Evolutionary conservation across 2,797 vertebrate species (phyloP), one percentile per base, ranked within the genome.

Genomic region (Cossypha polioptera): DNA sequence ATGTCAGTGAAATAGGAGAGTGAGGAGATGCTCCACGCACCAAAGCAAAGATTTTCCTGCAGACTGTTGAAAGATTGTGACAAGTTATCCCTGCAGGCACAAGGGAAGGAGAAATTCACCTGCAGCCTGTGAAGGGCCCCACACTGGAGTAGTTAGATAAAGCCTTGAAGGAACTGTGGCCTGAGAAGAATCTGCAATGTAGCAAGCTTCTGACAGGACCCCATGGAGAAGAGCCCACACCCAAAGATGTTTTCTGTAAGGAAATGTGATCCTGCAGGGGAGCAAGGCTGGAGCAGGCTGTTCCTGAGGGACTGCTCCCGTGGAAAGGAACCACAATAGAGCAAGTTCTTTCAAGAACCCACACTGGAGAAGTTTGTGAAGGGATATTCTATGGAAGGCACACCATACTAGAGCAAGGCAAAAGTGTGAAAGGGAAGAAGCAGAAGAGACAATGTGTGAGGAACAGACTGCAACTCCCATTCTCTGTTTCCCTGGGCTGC

Each of bases 1-100:
- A 45, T 4, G 19, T 43, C 19, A 68, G 16, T n/a, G 40, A 29
- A 58, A 15, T 3, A 58, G 14, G 7, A 71, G 24, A 21, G 1
- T 3, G 0, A n/a, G 8, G 11, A 50, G 4, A 1, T n/a, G 7
- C 5, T 67, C 4, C 38, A 31, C 28, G 9, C 3, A 0, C 24
- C 1, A 2, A 19, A 63, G 10, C 21, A 81, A 35, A 48, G 15
- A 38, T 58, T 88, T 18, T 5, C 10, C 22, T 77, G 25, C 13
- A 36, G 13, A 10, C 13, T 43, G 13, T 10, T 21, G 22, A 45
- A 61, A 73, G 28, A 8, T 3, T 62, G 28, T 50, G 36, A 9
- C 5, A 35, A 3, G 7, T 5, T 55, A 42, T 26, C 4, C 1
- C 16, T 71, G 25, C n/a, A 65, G 16, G 5, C 15, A 12, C 1